Base-by-base conservation (phyloP, 2,888 invertebrate species). In the Nymphalis urticae region DNA sequence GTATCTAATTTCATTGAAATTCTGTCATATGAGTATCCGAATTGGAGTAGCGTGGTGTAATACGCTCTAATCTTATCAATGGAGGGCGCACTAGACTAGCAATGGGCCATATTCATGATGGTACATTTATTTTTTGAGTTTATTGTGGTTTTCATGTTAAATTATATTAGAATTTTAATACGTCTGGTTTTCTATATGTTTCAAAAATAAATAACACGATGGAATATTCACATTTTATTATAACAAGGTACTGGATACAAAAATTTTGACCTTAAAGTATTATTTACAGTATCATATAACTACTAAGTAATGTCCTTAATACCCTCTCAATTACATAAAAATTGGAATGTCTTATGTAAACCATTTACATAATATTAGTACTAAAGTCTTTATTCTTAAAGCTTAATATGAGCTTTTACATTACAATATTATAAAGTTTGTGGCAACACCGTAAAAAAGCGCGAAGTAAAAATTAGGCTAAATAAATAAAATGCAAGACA, bases 211-310 rank as follows among this genome's bases (percentile, higher is more conserved):
- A 66, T 47, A 68, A 71, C 58, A 69, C 27, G 54, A 62, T 21
- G 17, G 61, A 58, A 70, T 69, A 48, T 72, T 73, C 68, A 70
- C 68, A 58, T 67, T 73, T 89, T 85, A 84, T 87, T 88, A 83
- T 81, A 87, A 88, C 84, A 86, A 82, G 77, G 79, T 81, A 82
- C 85, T 70, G 70, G 76, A 84, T 85, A 88, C 85, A 90, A 89
- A 32, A 89, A 88, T 82, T 79, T 76, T 68, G 58, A 56, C 80
- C 82, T 85, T 84, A 71, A 48, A 77, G 73, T 70, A 66, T 76
- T 89, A 90, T 90, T 83, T 90, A 90, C 89, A 89, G 76, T 80
- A 74, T 83, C 81, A 70, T 80, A 68, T 64, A 75, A 51, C 17
- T 50, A 53, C 16, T 24, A 9, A 53, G 13, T 53, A 53, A 53